Conservation (phyloP, 2,113 vertebrate species). For the Nasalis larvatus region DNA sequence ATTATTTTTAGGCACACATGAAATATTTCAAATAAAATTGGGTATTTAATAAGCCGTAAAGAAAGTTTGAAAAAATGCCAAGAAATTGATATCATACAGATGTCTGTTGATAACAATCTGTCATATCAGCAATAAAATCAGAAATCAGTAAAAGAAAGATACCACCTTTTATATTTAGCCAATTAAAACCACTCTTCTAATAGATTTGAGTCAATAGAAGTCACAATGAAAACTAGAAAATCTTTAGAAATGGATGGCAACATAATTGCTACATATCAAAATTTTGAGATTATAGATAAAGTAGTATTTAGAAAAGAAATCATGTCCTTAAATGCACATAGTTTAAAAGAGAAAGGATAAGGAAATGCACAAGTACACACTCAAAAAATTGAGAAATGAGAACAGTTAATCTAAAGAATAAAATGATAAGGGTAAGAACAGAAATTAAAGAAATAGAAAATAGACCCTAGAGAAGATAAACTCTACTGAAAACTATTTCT, state of each 20-base stretch:
- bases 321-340: background rate
- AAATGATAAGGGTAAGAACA: background rate
- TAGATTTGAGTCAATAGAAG: background rate
- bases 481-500: background rate
- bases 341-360: background rate
- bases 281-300: background rate
- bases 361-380: background rate
- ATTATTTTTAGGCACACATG: background rate
- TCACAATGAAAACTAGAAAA: background rate
- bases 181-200: background rate
- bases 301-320: background rate
- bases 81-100: background rate
- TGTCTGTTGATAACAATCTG: background rate
- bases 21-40: background rate
- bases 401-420: background rate
- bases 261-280: background rate
- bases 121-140: background rate
- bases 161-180: background rate
- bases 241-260: background rate
- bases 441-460: background rate
- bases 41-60: background rate
- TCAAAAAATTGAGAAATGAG: background rate
- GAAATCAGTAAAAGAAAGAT: background rate
- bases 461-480: background rate
- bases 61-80: background rate